Base-by-base conservation (phyloP, 1,140 invertebrate species). In the Orius insidiosus region DNA sequence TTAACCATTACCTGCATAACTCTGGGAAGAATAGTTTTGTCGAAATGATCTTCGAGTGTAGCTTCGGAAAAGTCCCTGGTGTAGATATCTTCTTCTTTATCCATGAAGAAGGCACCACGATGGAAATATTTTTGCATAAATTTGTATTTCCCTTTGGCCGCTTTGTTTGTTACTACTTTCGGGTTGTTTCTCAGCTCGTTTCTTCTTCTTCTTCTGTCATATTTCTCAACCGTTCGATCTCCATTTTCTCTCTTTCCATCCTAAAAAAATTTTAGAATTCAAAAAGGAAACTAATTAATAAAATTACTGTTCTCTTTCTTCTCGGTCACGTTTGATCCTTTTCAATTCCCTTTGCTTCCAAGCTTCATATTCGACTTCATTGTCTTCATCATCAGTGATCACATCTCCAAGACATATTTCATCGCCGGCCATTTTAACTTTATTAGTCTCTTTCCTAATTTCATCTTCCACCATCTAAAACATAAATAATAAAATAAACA, bases 91-190 rank as follows among this genome's bases (percentile, higher is more conserved):
- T 98, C 86, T 52, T 98, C 94, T 56, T 84, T 76, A 58, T 97
- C 88, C 70, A 99, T 69, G 62, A 89, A 99, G 72, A 98, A 99
- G 1, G 87, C 93, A 64, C 95, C 96, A 56, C 96, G 78, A 70
- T 99, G 96, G 61, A 95, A 99, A 63, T 98, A 99, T 62, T 99
- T 99, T 67, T 99, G 96, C 49, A 99, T 66, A 65, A 98, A 99
- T 61, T 98, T 98, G 68, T 98, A 98, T 69, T 98, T 98, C 46
- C 95, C 95, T 68, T 99, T 99, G 1, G 77, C 71, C 1, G 86
- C 79, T 63, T 96, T 94, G 66, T 99, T 99, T 1, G 87, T 93
- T 24, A 98, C 71, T 8, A 74, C 41, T 66, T 94, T 95, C 0
- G 94, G 94, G 69, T 98, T 98, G n/a, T 82, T 63, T 42, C 88